Conservation (phyloP, 2,888 invertebrate genomes). For the Dexiosoma caninum region DNA sequence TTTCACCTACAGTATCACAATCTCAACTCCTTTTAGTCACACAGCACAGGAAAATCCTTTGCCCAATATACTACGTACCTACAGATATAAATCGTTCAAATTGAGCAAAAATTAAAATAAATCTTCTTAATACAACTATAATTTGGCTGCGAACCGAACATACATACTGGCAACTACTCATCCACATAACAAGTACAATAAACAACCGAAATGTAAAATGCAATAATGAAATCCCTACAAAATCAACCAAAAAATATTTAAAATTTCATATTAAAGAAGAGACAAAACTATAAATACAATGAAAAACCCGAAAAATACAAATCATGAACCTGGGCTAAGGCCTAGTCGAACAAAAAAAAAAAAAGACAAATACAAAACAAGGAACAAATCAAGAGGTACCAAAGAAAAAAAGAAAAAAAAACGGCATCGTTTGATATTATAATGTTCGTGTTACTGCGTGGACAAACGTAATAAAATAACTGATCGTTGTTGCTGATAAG, state of each 20-base stretch:
- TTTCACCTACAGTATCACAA: background rate
- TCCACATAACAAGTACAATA: background rate
- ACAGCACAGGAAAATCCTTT: background rate
- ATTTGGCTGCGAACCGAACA: conserved; percentile 25
- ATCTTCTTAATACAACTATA: conserved; percentile 54
- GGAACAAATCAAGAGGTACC: conserved; percentile 7
- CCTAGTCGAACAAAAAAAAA: background rate
- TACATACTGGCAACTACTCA: conserved; percentile 1
- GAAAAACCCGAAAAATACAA: conserved; percentile 30
- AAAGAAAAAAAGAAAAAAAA: conserved; percentile 53
- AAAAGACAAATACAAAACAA: too few species aligned
- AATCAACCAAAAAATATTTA: conserved; percentile 6
- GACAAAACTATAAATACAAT: conserved; percentile 3
- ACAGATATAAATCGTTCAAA: conserved; percentile 51
- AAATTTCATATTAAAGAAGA: conserved; percentile 8
- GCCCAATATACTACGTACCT: too few species aligned
- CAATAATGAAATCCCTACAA: conserved; percentile 5
- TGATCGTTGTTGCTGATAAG: conserved; percentile 78
- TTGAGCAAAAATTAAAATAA: conserved; percentile 51
- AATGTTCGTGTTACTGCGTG: conserved; percentile 78
- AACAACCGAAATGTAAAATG: conserved; percentile 15
- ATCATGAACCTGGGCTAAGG: conserved; percentile 10
- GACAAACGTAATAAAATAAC: conserved; percentile 79
- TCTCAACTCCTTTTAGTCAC: background rate
- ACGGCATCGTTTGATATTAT: conserved; percentile 77